Conservation (phyloP, 2,888 invertebrate genomes). For the Eutolmus rufibarbis region DNA sequence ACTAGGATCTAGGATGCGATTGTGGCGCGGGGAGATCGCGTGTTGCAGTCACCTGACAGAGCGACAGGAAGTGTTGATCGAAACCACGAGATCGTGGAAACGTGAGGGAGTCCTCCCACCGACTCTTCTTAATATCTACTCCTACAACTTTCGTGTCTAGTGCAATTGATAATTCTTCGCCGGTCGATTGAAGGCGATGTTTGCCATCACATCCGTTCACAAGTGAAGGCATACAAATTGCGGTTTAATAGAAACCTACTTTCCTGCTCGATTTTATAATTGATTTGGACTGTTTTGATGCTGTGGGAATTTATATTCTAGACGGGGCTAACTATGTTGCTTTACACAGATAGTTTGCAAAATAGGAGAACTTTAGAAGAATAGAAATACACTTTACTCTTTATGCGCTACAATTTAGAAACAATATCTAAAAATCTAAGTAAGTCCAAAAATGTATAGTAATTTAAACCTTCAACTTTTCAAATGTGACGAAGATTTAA, state of each 20-base stretch:
- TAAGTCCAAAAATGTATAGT: too few species aligned
- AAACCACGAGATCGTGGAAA: slow-evolving; percentile 34
- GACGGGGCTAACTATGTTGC: not conserved
- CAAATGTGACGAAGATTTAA: too few species aligned
- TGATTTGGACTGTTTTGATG: not conserved
- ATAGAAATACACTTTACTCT: not conserved
- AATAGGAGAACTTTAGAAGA: not conserved
- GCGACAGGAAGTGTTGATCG: slow-evolving; percentile 29
- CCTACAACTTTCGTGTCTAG: slow-evolving; percentile 23
- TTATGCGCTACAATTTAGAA: too few species aligned
- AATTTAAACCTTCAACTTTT: too few species aligned
- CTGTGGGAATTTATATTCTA: not conserved
- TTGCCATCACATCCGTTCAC: not conserved
- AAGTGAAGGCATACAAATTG: not conserved
- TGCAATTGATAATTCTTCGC: not conserved
- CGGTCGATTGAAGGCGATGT: not conserved
- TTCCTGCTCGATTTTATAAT: not conserved
- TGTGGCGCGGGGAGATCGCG: not conserved
- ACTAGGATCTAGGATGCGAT: not conserved
- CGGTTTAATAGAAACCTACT: not conserved
- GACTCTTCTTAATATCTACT: slow-evolving; percentile 17
- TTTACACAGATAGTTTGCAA: not conserved
- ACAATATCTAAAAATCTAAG: too few species aligned
- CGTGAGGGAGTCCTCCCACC: slow-evolving; percentile 27
- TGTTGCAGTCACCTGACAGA: slow-evolving; percentile 14